A percentile compares a stretch with the other conserved stretches of the same genome.
Evolutionary conservation across 2,113 vertebrate species (phyloP).

Genomic region (Excalfactoria chinensis): DNA sequence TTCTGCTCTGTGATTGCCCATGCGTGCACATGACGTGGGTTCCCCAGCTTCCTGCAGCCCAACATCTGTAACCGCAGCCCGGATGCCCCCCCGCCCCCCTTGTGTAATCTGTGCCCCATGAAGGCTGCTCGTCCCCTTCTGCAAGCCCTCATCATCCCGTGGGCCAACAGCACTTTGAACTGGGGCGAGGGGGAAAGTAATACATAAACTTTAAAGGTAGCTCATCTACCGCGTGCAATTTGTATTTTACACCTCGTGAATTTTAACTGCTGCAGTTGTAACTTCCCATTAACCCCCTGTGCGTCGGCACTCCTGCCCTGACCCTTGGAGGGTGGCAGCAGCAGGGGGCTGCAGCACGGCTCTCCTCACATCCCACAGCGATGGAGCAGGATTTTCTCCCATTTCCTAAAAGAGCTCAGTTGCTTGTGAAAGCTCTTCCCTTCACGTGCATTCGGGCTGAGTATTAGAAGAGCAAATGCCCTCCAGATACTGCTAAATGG

Average conservation of each 20-base stretch:
- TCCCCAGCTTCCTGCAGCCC: conserved; percentile 16
- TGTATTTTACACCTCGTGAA: conserved; percentile 73
- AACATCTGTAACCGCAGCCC: neutral
- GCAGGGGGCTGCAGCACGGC: neutral
- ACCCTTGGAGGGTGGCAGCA: neutral
- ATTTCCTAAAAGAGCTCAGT: neutral
- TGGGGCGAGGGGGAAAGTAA: neutral
- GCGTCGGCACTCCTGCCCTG: neutral
- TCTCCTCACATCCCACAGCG: neutral
- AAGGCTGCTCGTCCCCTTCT: neutral
- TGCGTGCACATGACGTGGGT: neutral
- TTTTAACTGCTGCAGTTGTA: conserved; percentile 56
- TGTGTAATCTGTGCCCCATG: neutral
- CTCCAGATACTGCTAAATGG: neutral
- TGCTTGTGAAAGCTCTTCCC: neutral
- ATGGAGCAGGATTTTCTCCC: neutral
- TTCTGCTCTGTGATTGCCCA: conserved; percentile 6
- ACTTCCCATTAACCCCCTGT: conserved; percentile 26
- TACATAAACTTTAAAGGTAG: conserved; percentile 61
- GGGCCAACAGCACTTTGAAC: conserved; percentile 17
- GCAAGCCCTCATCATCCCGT: neutral
- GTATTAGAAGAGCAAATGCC: neutral
- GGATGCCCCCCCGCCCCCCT: neutral
- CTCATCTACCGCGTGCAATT: conserved; percentile 66
- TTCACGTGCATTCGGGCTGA: neutral